A percentile compares a stretch with the other conserved stretches of the same genome.
phyloP scores from a whole-genome alignment of 2,888 invertebrate genomes.

The Oegoconia quadripuncta region DNA sequence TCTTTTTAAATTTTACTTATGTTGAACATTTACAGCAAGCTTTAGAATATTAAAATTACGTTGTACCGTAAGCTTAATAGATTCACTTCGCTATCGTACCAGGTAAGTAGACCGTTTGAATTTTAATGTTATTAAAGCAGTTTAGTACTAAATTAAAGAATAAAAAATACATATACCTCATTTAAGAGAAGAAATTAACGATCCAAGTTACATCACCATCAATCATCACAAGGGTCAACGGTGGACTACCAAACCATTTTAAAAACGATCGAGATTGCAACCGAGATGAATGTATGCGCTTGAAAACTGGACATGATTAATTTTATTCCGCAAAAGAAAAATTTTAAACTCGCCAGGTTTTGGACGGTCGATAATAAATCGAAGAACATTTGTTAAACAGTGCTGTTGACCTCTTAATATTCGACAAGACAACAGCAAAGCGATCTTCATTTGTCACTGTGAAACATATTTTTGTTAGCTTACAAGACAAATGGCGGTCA shows the following conservation, averaged over 20 bases:
- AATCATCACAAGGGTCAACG: slow-evolving; percentile 12
- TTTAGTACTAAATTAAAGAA: too few relatives aligned
- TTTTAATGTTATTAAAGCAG: too few relatives aligned
- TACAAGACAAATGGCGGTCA: slow-evolving; percentile 49
- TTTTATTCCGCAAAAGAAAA: slow-evolving; percentile 5
- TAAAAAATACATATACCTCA: too few relatives aligned
- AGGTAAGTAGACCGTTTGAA: too few relatives aligned
- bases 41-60: too few relatives aligned
- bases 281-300: slow-evolving; percentile 4
- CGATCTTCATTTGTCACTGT: slow-evolving; percentile 40
- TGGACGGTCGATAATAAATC: slow-evolving; percentile 14
- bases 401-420: slow-evolving; percentile 29
- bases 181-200: slow-evolving; percentile 1
- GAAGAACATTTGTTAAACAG: slow-evolving; percentile 17
- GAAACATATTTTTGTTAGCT: slow-evolving; percentile 34
- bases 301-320: slow-evolving; percentile 6
- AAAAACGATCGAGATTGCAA: slow-evolving; percentile 6
- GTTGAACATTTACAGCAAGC: too few relatives aligned
- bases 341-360: slow-evolving; percentile 1
- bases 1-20: too few relatives aligned
- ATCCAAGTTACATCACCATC: slow-evolving; percentile 1
- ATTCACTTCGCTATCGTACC: too few relatives aligned
- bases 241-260: slow-evolving; percentile 2
- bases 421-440: slow-evolving; percentile 29
- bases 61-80: too few relatives aligned